Percentiles rank a stretch among this genome's conserved stretches.
These are phyloP conservation scores for Glaucidium brasilianum DNA, from an alignment of 2,113 vertebrate genomes.

Conservation along the genomic window DNA sequence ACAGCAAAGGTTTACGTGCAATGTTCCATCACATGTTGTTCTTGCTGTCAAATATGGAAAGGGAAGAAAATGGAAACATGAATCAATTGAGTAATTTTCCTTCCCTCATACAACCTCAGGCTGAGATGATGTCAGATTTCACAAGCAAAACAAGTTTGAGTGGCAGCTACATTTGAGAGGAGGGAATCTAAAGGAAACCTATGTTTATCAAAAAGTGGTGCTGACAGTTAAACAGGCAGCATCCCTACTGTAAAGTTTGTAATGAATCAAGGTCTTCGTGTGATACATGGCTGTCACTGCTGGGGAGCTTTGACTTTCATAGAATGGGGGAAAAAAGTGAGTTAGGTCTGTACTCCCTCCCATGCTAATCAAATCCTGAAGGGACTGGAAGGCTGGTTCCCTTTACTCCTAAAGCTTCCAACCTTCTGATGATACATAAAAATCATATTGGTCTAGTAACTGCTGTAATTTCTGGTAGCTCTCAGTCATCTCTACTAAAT, in stretches of 20 bases:
- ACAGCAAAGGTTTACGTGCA: background rate
- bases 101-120: background rate
- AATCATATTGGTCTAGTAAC: background rate
- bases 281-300: background rate
- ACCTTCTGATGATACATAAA: background rate
- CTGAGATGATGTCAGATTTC: background rate
- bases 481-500: background rate
- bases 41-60: background rate
- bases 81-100: background rate
- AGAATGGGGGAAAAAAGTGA: accelerated
- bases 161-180: background rate
- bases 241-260: background rate
- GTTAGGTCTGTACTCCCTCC: background rate
- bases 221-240: background rate
- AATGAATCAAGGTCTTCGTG: background rate
- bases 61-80: background rate
- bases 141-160: background rate
- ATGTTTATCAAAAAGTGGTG: background rate
- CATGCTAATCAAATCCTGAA: background rate
- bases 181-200: background rate
- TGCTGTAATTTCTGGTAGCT: background rate
- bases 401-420: background rate
- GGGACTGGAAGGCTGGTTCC: background rate
- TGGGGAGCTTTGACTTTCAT: background rate
- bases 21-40: background rate